Conservation (phyloP, 2,888 invertebrate species). For the Gerris lacustris region DNA sequence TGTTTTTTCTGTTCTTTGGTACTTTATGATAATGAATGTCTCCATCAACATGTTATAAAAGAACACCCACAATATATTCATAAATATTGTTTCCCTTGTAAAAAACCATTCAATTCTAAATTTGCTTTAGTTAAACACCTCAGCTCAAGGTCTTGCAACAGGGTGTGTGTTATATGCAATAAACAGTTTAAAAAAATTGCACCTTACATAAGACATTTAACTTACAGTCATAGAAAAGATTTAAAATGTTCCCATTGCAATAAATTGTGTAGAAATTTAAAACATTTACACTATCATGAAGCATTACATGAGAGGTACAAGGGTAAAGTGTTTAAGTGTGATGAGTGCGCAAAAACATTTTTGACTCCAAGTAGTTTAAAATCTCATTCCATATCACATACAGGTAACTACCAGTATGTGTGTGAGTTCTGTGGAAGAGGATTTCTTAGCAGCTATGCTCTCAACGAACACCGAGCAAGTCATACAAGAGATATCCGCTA, state of each 20-base stretch:
- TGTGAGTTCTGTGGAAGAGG: conserved; percentile 13
- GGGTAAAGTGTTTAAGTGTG: conserved; percentile 2
- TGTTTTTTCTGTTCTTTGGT: background rate
- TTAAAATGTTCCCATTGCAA: background rate
- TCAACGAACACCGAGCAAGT: conserved; percentile 4
- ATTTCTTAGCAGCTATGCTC: background rate
- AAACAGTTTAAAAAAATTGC: background rate
- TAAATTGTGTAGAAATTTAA: conserved; percentile 3
- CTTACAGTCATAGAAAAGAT: background rate
- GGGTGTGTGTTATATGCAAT: background rate
- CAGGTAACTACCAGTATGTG: conserved; percentile 8
- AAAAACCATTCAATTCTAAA: background rate
- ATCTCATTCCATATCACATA: background rate
- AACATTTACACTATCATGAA: conserved; percentile 4
- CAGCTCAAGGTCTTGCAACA: background rate
- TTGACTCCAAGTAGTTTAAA: background rate
- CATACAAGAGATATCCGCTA: conserved; percentile 6
- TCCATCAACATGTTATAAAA: background rate
- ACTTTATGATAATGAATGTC: background rate
- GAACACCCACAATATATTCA: background rate
- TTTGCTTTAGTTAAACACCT: background rate
- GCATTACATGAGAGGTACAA: background rate
- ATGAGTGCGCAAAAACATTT: conserved; percentile 6
- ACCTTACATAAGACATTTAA: background rate
- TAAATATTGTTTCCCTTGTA: background rate